Conservation (phyloP, 2,797 vertebrate species). For the Cyprinella venusta region DNA sequence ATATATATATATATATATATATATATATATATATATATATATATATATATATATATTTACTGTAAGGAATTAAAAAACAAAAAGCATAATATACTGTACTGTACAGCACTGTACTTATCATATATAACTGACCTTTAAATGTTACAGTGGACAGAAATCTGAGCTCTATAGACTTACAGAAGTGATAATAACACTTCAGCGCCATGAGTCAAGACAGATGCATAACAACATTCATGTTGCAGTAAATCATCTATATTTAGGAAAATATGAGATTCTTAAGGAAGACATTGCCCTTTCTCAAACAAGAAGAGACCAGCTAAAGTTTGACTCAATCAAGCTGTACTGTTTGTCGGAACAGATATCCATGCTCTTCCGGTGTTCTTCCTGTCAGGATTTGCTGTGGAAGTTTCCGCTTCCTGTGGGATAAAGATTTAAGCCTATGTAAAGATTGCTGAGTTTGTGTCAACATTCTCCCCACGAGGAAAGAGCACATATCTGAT, state of each 20-base stretch:
- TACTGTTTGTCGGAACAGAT: not conserved
- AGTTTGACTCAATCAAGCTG: not conserved
- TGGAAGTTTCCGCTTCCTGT: slow-evolving; percentile 58
- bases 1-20: too few relatives aligned
- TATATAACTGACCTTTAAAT: not conserved
- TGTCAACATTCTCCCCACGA: not conserved
- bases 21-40: too few relatives aligned
- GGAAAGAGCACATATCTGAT: not conserved
- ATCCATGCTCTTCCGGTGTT: slow-evolving; percentile 30
- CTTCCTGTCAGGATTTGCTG: slow-evolving; percentile 60
- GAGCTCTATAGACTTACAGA: not conserved
- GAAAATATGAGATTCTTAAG: not conserved
- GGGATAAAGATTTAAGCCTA: slow-evolving; percentile 18
- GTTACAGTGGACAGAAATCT: not conserved
- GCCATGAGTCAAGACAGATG: not conserved
- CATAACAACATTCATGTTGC: not conserved
- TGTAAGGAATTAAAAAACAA: not conserved
- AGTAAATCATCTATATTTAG: not conserved
- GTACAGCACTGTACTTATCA: not conserved
- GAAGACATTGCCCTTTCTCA: not conserved
- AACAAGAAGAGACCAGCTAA: not conserved
- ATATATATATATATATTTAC: not conserved
- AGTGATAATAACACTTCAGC: not conserved
- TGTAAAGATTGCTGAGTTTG: slow-evolving; percentile 8
- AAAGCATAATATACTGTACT: not conserved